phyloP scores from a whole-genome alignment of 2,797 vertebrate genomes.

The Aythya fuligula region DNA sequence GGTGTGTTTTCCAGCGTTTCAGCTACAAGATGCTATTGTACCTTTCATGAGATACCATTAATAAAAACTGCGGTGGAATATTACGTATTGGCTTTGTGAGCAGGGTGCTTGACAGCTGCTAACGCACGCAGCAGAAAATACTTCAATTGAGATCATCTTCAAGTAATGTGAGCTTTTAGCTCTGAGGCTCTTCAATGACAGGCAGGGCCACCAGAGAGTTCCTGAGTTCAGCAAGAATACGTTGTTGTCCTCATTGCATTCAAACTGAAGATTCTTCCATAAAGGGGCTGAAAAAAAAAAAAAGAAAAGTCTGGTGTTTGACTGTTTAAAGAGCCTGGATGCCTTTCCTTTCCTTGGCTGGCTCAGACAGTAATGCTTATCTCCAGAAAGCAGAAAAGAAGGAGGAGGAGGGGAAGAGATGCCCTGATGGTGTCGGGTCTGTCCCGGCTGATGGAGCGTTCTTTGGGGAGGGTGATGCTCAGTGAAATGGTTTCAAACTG shows the following conservation, averaged over 20 bases:
- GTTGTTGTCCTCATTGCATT: background rate
- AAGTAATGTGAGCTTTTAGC: background rate
- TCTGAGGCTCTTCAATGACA: background rate
- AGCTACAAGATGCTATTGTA: background rate
- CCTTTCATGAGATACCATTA: background rate
- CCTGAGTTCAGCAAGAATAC: background rate
- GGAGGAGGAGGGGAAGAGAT: background rate
- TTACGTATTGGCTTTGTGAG: background rate
- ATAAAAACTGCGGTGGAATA: background rate
- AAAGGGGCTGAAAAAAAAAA: background rate
- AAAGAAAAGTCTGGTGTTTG: background rate
- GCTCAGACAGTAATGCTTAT: background rate
- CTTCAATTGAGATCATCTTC: background rate
- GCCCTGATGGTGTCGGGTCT: background rate
- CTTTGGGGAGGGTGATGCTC: background rate
- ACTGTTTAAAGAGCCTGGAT: background rate
- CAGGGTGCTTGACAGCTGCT: background rate
- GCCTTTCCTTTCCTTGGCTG: rapidly evolving
- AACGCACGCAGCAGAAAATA: background rate
- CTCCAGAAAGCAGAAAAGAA: background rate
- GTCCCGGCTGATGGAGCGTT: background rate
- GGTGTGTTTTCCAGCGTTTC: background rate
- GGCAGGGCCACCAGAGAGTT: background rate
- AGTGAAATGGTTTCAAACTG: background rate
- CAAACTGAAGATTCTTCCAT: background rate